These are phyloP conservation scores for Colistium nudipinnis DNA, from an alignment of 2,113 vertebrate species.

Conservation along the genomic window DNA sequence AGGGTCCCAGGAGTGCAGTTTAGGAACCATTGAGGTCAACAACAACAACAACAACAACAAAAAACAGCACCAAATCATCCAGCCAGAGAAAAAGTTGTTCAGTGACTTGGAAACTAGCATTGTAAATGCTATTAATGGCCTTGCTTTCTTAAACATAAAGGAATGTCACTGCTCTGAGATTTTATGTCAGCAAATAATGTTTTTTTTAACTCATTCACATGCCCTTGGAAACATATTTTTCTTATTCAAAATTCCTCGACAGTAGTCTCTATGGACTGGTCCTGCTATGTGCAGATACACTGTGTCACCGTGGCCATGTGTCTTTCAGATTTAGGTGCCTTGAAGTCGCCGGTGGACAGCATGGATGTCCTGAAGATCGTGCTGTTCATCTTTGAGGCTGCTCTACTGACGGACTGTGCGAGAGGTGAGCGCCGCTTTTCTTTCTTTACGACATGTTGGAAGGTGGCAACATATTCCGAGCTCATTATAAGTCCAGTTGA, in stretches of 20 bases:
- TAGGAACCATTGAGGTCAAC: not conserved
- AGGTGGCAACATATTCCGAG: conserved; percentile 11
- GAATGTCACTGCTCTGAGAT: not conserved
- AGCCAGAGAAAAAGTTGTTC: not conserved
- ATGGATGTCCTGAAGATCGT: conserved; percentile 84
- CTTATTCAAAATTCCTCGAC: not conserved
- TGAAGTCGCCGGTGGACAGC: conserved; percentile 70
- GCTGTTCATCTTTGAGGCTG: conserved; percentile 81
- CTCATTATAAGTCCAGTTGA: conserved; percentile 42
- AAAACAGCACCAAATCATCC: not conserved
- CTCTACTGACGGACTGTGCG: conserved; percentile 81
- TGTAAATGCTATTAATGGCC: not conserved
- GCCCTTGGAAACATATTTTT: no score
- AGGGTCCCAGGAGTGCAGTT: conserved; percentile 14
- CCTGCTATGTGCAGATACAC: not conserved
- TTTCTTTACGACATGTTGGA: not conserved
- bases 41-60: not conserved
- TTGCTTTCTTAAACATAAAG: not conserved
- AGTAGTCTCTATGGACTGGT: not conserved
- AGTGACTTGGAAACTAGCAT: not conserved
- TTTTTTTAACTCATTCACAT: not conserved
- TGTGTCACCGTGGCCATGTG: conserved; percentile 31
- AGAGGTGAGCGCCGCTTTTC: conserved; percentile 82
- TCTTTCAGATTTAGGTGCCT: conserved; percentile 65
- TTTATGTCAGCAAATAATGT: not conserved